Evolutionary conservation across 2,113 vertebrate species (phyloP).

Genomic region (Python bivittatus): DNA sequence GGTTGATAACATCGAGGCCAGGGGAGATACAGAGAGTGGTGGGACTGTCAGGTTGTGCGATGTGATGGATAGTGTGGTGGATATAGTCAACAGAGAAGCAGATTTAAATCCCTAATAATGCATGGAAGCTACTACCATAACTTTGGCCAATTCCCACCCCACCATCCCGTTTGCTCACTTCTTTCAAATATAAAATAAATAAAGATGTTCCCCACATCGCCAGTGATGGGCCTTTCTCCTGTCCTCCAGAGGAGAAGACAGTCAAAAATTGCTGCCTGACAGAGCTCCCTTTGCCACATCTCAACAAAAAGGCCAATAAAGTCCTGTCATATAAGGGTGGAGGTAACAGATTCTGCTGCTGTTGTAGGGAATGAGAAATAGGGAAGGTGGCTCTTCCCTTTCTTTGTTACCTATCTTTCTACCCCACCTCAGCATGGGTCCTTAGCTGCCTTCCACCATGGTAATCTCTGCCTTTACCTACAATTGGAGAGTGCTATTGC

Average conservation of each 20-base stretch:
- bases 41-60: background rate
- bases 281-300: background rate
- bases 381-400: background rate
- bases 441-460: background rate
- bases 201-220: background rate
- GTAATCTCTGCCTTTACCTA: background rate
- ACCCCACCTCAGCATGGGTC: background rate
- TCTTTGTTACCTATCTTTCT: background rate
- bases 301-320: background rate
- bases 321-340: background rate
- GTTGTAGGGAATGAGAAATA: background rate
- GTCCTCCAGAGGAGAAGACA: background rate
- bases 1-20: background rate
- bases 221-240: background rate
- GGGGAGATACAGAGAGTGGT: background rate
- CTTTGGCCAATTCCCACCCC: background rate
- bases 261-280: background rate
- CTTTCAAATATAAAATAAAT: background rate
- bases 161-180: background rate
- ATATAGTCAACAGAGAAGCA: background rate
- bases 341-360: background rate
- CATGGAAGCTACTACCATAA: background rate
- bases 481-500: background rate
- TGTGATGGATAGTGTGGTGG: background rate
- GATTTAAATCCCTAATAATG: background rate